These are phyloP conservation scores for Zaprionus africanus DNA, from an alignment of 1,140 invertebrate genomes.

Conservation along the genomic window DNA sequence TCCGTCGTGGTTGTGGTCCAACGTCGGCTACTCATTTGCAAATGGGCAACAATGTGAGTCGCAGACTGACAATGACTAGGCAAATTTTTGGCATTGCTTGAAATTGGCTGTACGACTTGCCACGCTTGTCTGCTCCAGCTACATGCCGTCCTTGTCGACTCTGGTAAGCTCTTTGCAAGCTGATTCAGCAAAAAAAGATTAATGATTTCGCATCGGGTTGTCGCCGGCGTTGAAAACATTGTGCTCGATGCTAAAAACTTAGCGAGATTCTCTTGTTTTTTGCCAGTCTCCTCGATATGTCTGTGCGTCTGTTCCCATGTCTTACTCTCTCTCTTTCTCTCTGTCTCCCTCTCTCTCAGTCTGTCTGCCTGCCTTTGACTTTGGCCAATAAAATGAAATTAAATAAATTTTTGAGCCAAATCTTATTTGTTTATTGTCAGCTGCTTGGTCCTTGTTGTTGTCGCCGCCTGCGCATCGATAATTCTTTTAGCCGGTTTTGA, in stretches of 20 bases:
- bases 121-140: conserved; percentile 25
- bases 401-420: conserved; percentile 81
- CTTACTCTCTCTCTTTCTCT: conserved; percentile 6
- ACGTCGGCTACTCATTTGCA: conserved; percentile 69
- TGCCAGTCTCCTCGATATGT: neutral
- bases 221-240: conserved; percentile 57
- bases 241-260: conserved; percentile 16
- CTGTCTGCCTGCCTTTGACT: conserved; percentile 58
- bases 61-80: conserved; percentile 63
- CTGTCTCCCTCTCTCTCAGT: neutral
- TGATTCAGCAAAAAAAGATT: conserved; percentile 81
- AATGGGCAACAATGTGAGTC: conserved; percentile 58
- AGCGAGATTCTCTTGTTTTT: conserved; percentile 18
- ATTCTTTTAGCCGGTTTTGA: conserved; percentile 59
- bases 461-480: conserved; percentile 41
- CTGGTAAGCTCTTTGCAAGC: conserved; percentile 54
- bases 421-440: conserved; percentile 80
- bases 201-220: conserved; percentile 68
- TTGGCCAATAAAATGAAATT: conserved; percentile 76
- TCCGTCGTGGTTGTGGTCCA: conserved; percentile 19
- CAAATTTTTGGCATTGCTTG: conserved; percentile 45
- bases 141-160: neutral
- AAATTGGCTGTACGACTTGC: conserved; percentile 60
- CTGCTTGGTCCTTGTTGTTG: conserved; percentile 41
- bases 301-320: neutral